Evolutionary conservation across 2,888 invertebrate genomes (phyloP).

Genomic region (Dendrolimus houi): DNA sequence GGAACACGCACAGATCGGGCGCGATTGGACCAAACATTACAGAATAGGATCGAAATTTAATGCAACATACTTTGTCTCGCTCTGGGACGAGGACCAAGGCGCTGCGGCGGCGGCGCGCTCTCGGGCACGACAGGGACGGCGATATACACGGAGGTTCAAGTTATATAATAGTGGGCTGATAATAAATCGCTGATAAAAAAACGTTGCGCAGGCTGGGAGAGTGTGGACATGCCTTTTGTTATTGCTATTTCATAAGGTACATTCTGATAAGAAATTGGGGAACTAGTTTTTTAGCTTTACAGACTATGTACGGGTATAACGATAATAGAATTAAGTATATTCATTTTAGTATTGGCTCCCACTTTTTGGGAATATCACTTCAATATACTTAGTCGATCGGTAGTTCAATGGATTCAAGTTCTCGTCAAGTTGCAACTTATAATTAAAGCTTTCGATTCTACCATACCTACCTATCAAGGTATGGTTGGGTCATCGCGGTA

Average conservation of each 20-base stretch:
- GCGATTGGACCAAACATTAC: constrained; percentile 77
- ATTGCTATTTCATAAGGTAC: not conserved
- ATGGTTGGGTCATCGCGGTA: too few species aligned
- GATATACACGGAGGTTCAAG: constrained; percentile 35
- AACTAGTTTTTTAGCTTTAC: not conserved
- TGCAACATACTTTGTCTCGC: constrained; percentile 50
- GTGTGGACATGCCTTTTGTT: constrained; percentile 27
- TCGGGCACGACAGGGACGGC: constrained; percentile 40
- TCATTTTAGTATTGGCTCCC: too few species aligned
- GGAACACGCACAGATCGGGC: constrained; percentile 77
- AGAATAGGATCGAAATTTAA: constrained; percentile 72
- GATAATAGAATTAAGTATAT: too few species aligned
- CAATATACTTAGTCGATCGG: too few species aligned
- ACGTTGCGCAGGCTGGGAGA: constrained; percentile 37
- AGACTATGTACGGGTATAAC: too few species aligned
- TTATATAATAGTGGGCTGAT: constrained; percentile 68
- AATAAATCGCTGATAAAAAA: constrained; percentile 72
- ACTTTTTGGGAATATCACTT: too few species aligned
- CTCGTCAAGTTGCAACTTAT: too few species aligned
- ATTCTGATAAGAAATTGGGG: not conserved
- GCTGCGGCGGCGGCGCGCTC: constrained; percentile 12
- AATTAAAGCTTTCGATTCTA: too few species aligned
- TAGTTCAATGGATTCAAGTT: too few species aligned
- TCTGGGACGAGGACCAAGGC: constrained; percentile 22
- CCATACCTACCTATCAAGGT: too few species aligned